These are phyloP conservation scores for Novumbra hubbsi DNA, from an alignment of 2,797 vertebrate genomes.

Conservation along the genomic window DNA sequence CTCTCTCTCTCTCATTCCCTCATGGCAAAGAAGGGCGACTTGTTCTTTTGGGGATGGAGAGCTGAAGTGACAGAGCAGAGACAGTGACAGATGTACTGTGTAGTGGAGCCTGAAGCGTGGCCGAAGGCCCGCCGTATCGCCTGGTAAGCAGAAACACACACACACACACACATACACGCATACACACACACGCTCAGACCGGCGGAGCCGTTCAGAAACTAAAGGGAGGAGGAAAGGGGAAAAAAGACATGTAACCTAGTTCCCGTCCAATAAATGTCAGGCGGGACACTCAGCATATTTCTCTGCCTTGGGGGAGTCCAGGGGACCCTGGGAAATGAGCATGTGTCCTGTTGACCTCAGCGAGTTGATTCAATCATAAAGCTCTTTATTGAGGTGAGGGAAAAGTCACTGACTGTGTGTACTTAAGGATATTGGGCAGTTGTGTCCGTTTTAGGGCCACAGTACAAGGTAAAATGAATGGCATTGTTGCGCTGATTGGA, in stretches of 20 bases:
- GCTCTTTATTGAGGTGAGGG: conserved; percentile 77
- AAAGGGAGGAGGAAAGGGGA: conserved; percentile 32
- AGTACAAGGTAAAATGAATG: conserved; percentile 48
- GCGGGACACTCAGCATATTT: conserved; percentile 71
- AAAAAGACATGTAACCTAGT: conserved; percentile 55
- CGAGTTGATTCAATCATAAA: conserved; percentile 75
- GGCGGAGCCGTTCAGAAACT: conserved; percentile 28
- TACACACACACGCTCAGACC: background rate
- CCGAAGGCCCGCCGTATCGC: conserved; percentile 53
- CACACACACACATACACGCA: background rate
- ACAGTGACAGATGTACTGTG: conserved; percentile 69
- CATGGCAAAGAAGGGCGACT: conserved; percentile 56
- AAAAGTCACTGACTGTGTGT: conserved; percentile 70
- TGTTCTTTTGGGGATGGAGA: conserved; percentile 54
- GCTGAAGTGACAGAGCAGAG: conserved; percentile 60
- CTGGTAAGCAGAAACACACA: conserved; percentile 34
- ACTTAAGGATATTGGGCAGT: conserved; percentile 69
- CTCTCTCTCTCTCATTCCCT: conserved; percentile 48
- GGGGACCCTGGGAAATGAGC: conserved; percentile 74
- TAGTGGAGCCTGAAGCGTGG: conserved; percentile 64
- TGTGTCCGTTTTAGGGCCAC: conserved; percentile 57
- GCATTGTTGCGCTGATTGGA: conserved; percentile 67
- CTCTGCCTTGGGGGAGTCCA: conserved; percentile 55
- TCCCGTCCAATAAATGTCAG: conserved; percentile 72
- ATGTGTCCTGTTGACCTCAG: conserved; percentile 75